Evolutionary conservation across 2,888 invertebrate genomes (phyloP).

Genomic region (Uloborus plumipes): DNA sequence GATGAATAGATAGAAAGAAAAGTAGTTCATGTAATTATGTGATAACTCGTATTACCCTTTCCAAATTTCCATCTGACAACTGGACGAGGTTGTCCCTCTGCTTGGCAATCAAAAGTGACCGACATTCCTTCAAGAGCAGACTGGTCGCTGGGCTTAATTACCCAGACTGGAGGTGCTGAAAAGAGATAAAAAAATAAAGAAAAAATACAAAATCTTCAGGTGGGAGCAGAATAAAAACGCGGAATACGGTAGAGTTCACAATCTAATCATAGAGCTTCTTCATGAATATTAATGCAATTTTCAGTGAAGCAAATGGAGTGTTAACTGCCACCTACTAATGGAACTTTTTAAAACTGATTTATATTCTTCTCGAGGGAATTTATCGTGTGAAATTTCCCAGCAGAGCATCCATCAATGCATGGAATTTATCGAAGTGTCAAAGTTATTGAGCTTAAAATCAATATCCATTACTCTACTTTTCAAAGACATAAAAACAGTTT

Average conservation of each 20-base stretch:
- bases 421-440: constrained; percentile 1
- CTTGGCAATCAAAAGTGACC: constrained; percentile 70
- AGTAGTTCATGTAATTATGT: too few species aligned
- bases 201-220: neutral
- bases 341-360: constrained; percentile 9
- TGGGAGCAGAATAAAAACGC: constrained; percentile 2
- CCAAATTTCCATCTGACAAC: constrained; percentile 71
- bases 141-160: constrained; percentile 70
- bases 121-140: constrained; percentile 70
- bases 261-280: constrained; percentile 22
- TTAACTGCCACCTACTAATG: constrained; percentile 15
- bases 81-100: constrained; percentile 71
- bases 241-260: constrained; percentile 12
- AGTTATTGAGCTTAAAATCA: constrained; percentile 35
- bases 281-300: constrained; percentile 49
- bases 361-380: neutral
- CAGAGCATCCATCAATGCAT: neutral
- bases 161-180: constrained; percentile 72
- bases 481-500: too few species aligned
- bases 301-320: constrained; percentile 21
- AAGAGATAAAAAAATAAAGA: constrained; percentile 1
- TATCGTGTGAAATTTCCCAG: neutral
- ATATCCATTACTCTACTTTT: constrained; percentile 14
- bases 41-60: constrained; percentile 67
- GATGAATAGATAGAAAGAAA: too few species aligned